A percentile compares a stretch with the other conserved stretches of the same genome.
Conservation (phyloP, 2,888 invertebrate species). For the Eilema sororculum region DNA sequence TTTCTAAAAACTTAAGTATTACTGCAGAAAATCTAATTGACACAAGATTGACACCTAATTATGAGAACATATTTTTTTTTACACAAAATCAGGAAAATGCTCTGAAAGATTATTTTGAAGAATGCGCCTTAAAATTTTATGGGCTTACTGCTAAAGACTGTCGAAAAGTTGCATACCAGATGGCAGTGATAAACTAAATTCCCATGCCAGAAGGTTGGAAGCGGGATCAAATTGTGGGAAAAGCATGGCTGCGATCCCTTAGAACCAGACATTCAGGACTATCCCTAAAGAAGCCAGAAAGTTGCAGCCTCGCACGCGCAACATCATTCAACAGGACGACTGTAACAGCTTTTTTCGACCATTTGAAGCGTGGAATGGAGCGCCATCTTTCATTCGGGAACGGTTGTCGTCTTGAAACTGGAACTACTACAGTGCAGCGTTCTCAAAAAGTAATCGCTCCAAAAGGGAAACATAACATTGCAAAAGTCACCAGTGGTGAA, state of each 20-base stretch:
- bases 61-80: too few relatives aligned
- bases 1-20: too few relatives aligned
- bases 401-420: neutral
- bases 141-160: conserved; percentile 10
- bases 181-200: too few relatives aligned
- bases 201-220: too few relatives aligned
- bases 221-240: too few relatives aligned
- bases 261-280: too few relatives aligned
- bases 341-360: neutral
- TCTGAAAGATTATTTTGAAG: conserved; percentile 6
- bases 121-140: conserved; percentile 12
- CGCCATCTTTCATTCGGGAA: too few relatives aligned
- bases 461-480: conserved; percentile 16
- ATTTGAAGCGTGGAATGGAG: too few relatives aligned
- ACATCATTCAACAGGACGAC: neutral
- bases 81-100: conserved; percentile 2
- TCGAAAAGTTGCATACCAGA: neutral
- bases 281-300: neutral
- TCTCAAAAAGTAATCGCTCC: conserved; percentile 9
- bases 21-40: neutral
- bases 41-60: too few relatives aligned
- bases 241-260: too few relatives aligned
- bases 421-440: conserved; percentile 1
- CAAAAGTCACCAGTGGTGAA: conserved; percentile 32
- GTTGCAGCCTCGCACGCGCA: too few relatives aligned